phyloP scores from a whole-genome alignment of 2,888 invertebrate genomes.

The Agrotis ipsilon region DNA sequence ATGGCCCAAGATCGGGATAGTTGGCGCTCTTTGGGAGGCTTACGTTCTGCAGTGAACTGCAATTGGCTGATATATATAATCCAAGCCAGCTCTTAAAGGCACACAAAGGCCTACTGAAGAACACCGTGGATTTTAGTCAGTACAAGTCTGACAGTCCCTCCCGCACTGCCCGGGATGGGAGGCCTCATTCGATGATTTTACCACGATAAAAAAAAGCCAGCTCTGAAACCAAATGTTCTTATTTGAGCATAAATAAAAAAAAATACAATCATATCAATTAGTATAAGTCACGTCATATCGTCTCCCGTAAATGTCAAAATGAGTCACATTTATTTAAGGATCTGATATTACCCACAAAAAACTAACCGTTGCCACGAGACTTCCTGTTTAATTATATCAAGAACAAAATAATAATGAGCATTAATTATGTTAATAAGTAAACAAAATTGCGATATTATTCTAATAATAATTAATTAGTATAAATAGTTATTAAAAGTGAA shows the following conservation, averaged over 20 bases:
- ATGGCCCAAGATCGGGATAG: no score
- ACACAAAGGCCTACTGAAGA: no score
- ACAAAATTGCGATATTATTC: conserved; percentile 76
- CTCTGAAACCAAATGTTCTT: neutral
- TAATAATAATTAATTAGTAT: conserved; percentile 83
- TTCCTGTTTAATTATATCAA: conserved; percentile 50
- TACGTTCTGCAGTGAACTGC: no score
- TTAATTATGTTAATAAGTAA: conserved; percentile 50
- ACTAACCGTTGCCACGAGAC: conserved; percentile 49
- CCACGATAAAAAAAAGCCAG: no score
- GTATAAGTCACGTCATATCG: neutral
- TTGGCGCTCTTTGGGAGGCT: no score
- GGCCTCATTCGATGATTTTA: no score
- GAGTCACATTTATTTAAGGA: conserved; percentile 45
- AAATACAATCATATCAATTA: neutral
- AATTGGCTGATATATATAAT: no score
- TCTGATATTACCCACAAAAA: conserved; percentile 35
- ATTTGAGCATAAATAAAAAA: neutral
- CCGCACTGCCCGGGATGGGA: no score
- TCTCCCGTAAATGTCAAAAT: conserved; percentile 33
- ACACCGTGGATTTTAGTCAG: no score
- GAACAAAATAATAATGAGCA: conserved; percentile 48
- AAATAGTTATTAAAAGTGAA: conserved; percentile 87
- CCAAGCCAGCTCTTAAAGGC: neutral
- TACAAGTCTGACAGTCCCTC: no score